These are phyloP conservation scores for Phlogophora meticulosa DNA, from an alignment of 2,888 invertebrate genomes.

Conservation along the genomic window DNA sequence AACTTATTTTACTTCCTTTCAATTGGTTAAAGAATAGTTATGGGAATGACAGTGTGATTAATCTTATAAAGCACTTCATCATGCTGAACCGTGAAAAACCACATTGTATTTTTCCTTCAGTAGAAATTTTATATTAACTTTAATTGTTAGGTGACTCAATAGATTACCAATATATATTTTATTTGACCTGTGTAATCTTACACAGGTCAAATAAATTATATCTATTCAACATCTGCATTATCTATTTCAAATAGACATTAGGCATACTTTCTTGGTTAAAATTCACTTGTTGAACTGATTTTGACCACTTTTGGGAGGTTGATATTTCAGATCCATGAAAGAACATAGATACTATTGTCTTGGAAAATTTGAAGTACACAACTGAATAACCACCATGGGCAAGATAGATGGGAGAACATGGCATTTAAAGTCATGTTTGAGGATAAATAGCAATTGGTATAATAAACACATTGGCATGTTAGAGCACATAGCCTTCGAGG, in stretches of 20 bases:
- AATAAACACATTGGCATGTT: background rate
- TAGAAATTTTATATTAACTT: background rate
- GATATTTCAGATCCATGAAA: background rate
- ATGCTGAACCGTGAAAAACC: background rate
- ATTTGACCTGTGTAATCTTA: background rate
- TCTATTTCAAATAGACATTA: background rate
- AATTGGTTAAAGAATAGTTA: background rate
- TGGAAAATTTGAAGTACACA: background rate
- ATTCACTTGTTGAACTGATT: background rate
- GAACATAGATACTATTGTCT: no score
- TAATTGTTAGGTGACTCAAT: background rate
- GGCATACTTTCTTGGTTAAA: background rate
- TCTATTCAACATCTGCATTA: no score
- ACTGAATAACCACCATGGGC: background rate
- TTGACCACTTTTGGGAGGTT: background rate
- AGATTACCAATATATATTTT: background rate
- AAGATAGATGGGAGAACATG: no score
- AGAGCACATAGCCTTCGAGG: conserved; percentile 3
- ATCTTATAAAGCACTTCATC: background rate
- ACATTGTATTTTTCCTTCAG: background rate
- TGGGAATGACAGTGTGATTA: background rate
- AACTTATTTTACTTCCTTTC: background rate
- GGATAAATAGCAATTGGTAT: conserved; percentile 8
- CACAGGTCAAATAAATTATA: no score
- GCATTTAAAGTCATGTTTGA: background rate